Evolutionary conservation across 2,797 vertebrate species (phyloP), one percentile per base, ranked within the genome.

Genomic region (Picus viridis): DNA sequence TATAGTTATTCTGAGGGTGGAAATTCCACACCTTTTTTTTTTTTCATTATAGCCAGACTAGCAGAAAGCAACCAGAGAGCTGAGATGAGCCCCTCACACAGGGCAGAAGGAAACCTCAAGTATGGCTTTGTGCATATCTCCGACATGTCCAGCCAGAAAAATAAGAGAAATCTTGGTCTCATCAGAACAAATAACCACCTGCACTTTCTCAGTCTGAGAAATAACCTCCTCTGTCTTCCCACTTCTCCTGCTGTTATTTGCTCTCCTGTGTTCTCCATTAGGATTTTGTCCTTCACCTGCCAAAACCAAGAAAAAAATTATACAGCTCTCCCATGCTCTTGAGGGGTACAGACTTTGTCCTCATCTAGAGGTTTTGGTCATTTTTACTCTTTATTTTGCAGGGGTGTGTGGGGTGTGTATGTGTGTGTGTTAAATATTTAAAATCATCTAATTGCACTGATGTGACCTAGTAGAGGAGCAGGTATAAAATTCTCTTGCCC

Each of bases 321-420:
- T 64, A 62, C 0, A 0, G 5, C 16, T 84, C 20, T 84, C 8
- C 39, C 59, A 1, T 34, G n/a, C 39, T 91, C 92, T 80, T 77
- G 45, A 27, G 79, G 19, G 43, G 32, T 61, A 16, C 79, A 84
- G 27, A 43, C 19, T 41, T 88, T 80, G 54, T 47, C 80, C 36
- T 24, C 15, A 16, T 53, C 23, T 75, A 65, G 29, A 14, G 15
- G 7, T 7, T 49, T 91, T 71, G 32, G 10, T 94, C 2, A 32
- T 61, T 70, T 88, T 88, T 71, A n/a, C 51, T 68, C 7, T 91
- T 86, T 81, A 69, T 83, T 88, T 92, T 80, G 24, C 61, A 80
- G 23, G 7, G 75, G 22, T 49, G 11, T 83, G 92, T 72, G 39
- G 11, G 39, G 39, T 11, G 39, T 12, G 39, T 39, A 10, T 39